Evolutionary conservation across 2,113 vertebrate species (phyloP).

Genomic region (Leptodactylus fuscus): DNA sequence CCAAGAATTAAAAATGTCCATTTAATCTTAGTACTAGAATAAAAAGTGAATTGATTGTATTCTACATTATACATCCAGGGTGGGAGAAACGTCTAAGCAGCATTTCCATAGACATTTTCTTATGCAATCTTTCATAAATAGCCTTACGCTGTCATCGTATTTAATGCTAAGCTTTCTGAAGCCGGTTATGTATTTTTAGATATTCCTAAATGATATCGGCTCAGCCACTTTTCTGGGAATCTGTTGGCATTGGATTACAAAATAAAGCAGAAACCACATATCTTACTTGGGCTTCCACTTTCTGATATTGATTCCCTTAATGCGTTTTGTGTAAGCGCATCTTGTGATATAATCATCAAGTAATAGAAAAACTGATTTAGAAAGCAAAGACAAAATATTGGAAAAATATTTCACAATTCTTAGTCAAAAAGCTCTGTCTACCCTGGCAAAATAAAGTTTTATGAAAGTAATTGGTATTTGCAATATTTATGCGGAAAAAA

Average conservation of each 20-base stretch:
- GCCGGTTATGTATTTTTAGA: slow-evolving; percentile 29
- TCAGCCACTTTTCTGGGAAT: slow-evolving; percentile 61
- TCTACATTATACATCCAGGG: not conserved
- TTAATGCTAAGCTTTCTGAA: slow-evolving; percentile 4
- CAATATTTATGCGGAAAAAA: too few species aligned
- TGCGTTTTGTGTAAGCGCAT: not conserved
- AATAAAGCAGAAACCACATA: slow-evolving; percentile 65
- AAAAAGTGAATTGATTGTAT: not conserved
- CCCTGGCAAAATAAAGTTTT: not conserved
- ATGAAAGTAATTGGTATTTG: too few species aligned
- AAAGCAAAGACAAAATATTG: slow-evolving; percentile 26
- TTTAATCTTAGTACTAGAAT: not conserved
- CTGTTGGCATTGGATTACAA: slow-evolving; percentile 64
- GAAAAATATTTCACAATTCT: slow-evolving; percentile 6
- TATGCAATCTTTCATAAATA: not conserved
- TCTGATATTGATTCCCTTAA: slow-evolving; percentile 51
- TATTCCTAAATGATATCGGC: slow-evolving; percentile 60
- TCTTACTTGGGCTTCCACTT: slow-evolving; percentile 53
- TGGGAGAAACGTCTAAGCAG: not conserved
- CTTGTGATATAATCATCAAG: slow-evolving; percentile 51
- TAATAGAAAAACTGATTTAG: not conserved
- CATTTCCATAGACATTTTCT: not conserved
- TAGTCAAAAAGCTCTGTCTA: not conserved
- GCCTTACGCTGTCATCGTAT: not conserved
- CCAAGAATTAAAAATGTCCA: too few species aligned